phyloP scores from a whole-genome alignment of 1,140 invertebrate genomes.

The Bombyx mandarina region DNA sequence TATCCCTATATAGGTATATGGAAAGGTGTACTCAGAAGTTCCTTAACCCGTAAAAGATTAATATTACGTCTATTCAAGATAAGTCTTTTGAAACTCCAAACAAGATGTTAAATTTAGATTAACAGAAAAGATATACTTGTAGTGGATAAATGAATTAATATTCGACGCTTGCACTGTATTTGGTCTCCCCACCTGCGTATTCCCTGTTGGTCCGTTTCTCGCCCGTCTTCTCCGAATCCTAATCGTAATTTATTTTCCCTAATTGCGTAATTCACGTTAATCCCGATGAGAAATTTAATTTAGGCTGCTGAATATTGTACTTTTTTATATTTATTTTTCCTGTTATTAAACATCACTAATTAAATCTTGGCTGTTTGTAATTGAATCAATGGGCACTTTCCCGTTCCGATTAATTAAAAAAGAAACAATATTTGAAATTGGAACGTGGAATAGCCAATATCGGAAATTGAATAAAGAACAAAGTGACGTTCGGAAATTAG shows the following conservation, averaged over 20 bases:
- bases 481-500: slow-evolving; percentile 69
- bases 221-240: slow-evolving; percentile 16
- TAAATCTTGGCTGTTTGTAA: slow-evolving; percentile 17
- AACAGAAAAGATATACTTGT: not conserved
- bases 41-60: no score
- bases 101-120: not conserved
- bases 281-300: slow-evolving; percentile 32
- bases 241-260: slow-evolving; percentile 38
- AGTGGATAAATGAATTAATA: slow-evolving; percentile 5
- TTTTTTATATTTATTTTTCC: slow-evolving; percentile 15
- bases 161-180: slow-evolving; percentile 3
- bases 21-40: no score
- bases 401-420: slow-evolving; percentile 22
- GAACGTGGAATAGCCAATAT: slow-evolving; percentile 43
- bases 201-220: slow-evolving; percentile 12
- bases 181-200: slow-evolving; percentile 5
- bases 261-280: slow-evolving; percentile 40
- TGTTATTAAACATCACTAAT: slow-evolving; percentile 19
- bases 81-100: not conserved
- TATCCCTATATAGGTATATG: no score
- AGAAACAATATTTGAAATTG: slow-evolving; percentile 33
- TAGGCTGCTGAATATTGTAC: slow-evolving; percentile 13
- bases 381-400: slow-evolving; percentile 6
- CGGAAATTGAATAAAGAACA: slow-evolving; percentile 70
- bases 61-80: not conserved